Base-by-base conservation (phyloP, 2,888 invertebrate species). In the Cataglyphis cursor region DNA sequence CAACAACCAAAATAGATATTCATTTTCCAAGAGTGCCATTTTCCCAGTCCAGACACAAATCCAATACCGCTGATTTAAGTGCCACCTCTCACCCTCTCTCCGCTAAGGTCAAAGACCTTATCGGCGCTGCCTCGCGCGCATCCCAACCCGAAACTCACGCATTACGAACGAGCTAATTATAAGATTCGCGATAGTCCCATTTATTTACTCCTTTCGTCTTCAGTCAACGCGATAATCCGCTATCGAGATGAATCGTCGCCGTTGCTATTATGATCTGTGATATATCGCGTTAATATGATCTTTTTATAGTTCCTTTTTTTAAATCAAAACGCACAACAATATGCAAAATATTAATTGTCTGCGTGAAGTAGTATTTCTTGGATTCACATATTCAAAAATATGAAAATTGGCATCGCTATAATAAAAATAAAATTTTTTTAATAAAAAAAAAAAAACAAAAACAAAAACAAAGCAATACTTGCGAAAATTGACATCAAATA, bases 1-100 rank as follows among this genome's bases (percentile, higher is more conserved):
- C 90, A 88, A 86, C 92, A 91, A 90, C 92, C 88, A 92, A 93
- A 93, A 94, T 93, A 94, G 92, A 93, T 91, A 91, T 91, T 88
- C 90, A 88, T 89, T 88, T 91, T 90, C 90, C 86, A 85, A 87
- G 87, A 87, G 89, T 89, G 91, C 89, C 88, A 89, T 92, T 91
- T 91, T 90, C 89, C 85, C 87, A 78, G 81, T 12, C 82, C 84
- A 89, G 88, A 91, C 91, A 83, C 88, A 87, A 91, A 91, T 90
- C 87, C 90, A 83, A 90, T 90, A 90, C 59, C 82, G 80, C 44
- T 82, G 87, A 87, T 88, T 91, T 88, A 88, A 90, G 86, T 89
- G 83, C 8, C 21, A 24, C 38, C 48, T 24, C 72, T 28, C 59
- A n/a, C 31, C 48, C 66, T 24, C 18, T 68, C 38, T 21, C n/a